phyloP scores from a whole-genome alignment of 2,797 vertebrate genomes.

The Macropus fuliginosus region DNA sequence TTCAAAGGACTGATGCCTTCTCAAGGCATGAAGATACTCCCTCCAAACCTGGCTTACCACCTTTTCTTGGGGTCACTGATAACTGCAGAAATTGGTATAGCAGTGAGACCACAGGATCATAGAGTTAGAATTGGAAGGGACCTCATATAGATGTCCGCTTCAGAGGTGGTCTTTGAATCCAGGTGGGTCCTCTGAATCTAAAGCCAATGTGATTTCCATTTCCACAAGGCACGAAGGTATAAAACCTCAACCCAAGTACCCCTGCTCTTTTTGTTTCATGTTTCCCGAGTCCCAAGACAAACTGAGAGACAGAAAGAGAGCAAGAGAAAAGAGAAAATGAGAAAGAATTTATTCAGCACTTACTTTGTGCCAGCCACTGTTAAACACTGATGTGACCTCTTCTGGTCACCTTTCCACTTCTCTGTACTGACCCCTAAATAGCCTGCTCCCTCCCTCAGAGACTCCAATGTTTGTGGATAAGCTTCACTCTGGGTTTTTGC shows the following conservation, averaged over 20 bases:
- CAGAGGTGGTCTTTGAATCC: neutral
- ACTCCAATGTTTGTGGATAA: neutral
- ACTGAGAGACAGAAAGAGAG: neutral
- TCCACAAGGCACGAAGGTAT: neutral
- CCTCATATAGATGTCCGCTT: neutral
- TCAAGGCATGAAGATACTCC: neutral
- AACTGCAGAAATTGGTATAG: neutral
- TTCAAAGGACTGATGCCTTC: neutral
- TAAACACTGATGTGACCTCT: neutral
- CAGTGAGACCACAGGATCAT: neutral
- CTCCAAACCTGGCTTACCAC: neutral
- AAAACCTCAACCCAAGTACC: neutral
- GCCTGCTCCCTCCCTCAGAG: neutral
- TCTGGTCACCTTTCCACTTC: neutral
- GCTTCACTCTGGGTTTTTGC: neutral
- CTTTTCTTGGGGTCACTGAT: neutral
- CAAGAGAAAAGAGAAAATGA: neutral
- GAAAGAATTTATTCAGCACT: neutral
- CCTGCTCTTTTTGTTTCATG: neutral
- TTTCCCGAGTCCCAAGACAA: neutral
- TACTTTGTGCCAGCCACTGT: neutral
- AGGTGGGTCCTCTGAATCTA: neutral
- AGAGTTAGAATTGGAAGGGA: neutral
- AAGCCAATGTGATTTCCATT: neutral
- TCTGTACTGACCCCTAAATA: neutral